Conservation (phyloP, 2,113 vertebrate genomes). For the Pomatostomus ruficeps region DNA sequence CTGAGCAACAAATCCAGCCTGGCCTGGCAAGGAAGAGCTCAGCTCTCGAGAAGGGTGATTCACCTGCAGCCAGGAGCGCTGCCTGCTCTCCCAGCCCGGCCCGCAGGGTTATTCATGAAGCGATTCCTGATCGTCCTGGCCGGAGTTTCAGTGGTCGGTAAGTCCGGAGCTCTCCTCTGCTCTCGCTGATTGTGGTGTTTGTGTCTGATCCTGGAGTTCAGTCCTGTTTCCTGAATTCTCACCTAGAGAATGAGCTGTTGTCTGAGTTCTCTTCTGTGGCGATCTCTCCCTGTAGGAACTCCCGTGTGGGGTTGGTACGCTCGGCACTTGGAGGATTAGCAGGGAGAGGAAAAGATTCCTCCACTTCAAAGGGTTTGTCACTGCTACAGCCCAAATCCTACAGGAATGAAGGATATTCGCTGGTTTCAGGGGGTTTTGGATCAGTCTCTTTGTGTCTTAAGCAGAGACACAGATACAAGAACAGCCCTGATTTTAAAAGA, state of each 20-base stretch:
- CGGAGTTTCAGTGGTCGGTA: slow-evolving; percentile 50
- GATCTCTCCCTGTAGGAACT: neutral
- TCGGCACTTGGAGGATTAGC: neutral
- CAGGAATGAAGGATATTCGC: neutral
- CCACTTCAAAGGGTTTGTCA: neutral
- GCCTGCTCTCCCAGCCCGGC: neutral
- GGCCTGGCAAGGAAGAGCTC: neutral
- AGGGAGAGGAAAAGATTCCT: neutral
- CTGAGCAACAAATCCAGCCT: neutral
- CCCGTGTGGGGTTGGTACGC: neutral
- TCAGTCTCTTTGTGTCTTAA: neutral
- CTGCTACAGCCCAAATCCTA: neutral
- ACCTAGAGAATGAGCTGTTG: neutral
- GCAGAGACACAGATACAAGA: neutral
- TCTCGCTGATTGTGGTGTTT: fast-evolving
- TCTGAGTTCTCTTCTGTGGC: neutral
- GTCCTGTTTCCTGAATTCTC: neutral
- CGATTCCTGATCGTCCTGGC: slow-evolving; percentile 34
- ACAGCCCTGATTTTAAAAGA: neutral
- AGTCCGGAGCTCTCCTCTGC: slow-evolving; percentile 37
- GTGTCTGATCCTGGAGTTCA: neutral
- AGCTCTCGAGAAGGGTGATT: neutral
- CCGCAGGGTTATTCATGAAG: slow-evolving; percentile 55
- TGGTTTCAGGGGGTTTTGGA: neutral
- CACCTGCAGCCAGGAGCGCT: neutral